Conservation (phyloP, 2,113 vertebrate species). For the Dromiciops gliroides region DNA sequence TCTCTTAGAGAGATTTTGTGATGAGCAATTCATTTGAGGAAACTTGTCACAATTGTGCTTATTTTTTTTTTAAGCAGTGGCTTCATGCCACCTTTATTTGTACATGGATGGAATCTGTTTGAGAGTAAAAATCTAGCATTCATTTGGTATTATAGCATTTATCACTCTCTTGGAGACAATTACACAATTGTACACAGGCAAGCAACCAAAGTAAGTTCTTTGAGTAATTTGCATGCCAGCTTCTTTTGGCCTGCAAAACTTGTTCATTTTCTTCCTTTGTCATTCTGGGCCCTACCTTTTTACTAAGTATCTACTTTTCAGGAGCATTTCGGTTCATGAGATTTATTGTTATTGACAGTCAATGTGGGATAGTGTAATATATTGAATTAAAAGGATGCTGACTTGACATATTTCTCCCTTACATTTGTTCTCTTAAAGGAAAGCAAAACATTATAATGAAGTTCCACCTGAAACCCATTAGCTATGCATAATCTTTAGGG, state of each 20-base stretch:
- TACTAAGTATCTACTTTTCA: not conserved
- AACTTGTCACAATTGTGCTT: too few relatives aligned
- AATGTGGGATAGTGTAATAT: not conserved
- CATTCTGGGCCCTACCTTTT: not conserved
- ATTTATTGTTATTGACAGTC: constrained; percentile 3
- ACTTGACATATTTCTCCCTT: not conserved
- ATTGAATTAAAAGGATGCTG: not conserved
- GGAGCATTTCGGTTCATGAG: not conserved
- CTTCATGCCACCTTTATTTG: not conserved
- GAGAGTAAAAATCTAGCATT: not conserved
- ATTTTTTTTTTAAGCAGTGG: too few relatives aligned
- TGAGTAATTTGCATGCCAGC: not conserved
- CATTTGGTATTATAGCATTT: not conserved
- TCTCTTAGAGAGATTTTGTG: not conserved
- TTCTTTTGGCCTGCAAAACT: not conserved
- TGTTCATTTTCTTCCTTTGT: not conserved
- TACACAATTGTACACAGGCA: not conserved
- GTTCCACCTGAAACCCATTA: not conserved
- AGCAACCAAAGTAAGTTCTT: not conserved
- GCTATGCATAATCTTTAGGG: not conserved
- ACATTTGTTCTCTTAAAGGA: not conserved
- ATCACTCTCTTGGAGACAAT: not conserved
- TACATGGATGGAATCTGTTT: not conserved
- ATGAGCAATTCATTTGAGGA: not conserved
- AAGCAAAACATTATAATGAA: not conserved